These are phyloP conservation scores for Cheirogaleus medius DNA, from an alignment of 2,113 vertebrate species.

Conservation along the genomic window DNA sequence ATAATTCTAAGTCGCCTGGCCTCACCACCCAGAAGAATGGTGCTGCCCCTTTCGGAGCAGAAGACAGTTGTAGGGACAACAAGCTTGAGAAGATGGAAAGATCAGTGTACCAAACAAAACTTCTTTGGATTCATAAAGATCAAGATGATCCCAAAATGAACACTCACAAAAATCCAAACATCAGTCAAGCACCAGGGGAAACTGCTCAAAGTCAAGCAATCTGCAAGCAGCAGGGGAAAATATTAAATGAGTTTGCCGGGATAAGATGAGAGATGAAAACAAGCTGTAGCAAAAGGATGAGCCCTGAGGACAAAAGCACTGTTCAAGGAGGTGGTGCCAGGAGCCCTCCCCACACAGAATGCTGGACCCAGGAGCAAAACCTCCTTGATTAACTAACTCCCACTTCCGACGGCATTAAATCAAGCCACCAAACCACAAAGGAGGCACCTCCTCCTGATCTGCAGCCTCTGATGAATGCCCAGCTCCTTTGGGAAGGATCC, in stretches of 20 bases:
- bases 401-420: neutral
- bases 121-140: neutral
- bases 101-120: neutral
- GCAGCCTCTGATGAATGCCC: too few species aligned
- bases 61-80: accelerated
- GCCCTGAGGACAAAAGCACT: neutral
- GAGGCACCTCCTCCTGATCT: neutral
- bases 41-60: too few species aligned
- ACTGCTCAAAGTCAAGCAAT: neutral
- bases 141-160: neutral
- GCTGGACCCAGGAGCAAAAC: neutral
- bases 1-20: neutral
- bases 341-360: neutral
- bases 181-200: neutral
- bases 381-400: neutral
- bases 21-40: neutral
- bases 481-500: neutral
- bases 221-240: neutral
- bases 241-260: accelerated
- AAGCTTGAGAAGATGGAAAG: neutral
- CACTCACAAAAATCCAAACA: neutral
- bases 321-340: accelerated
- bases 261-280: accelerated
- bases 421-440: neutral
- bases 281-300: neutral